Evolutionary conservation across 2,888 invertebrate species (phyloP).

Genomic region (Coecobrya sp.): DNA sequence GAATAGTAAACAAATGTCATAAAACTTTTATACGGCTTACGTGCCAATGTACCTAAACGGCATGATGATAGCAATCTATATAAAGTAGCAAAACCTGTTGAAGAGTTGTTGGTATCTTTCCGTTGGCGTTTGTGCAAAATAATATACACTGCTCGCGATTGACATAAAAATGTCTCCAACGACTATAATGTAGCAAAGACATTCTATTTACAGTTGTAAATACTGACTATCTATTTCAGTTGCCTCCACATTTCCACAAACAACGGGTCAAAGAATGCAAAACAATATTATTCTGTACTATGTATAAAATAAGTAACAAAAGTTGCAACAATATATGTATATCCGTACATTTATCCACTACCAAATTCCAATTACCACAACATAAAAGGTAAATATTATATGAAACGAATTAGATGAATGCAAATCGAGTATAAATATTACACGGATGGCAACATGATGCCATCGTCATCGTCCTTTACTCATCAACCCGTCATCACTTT

Average conservation of each 20-base stretch:
- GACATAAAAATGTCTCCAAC: constrained; percentile 19
- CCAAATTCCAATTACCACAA: constrained; percentile 5
- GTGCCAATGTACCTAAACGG: neutral
- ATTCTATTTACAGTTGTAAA: neutral
- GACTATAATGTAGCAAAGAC: neutral
- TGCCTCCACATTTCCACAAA: neutral
- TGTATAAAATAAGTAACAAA: neutral
- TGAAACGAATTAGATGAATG: neutral
- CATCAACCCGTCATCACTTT: neutral
- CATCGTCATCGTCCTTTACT: constrained; percentile 8
- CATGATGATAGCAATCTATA: neutral
- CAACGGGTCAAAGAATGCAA: neutral
- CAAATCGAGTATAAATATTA: neutral
- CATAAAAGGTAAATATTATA: neutral
- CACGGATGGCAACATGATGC: neutral
- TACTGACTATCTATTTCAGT: neutral
- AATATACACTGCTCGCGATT: neutral
- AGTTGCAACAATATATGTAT: neutral
- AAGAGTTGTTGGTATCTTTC: constrained; percentile 40
- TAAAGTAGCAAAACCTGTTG: constrained; percentile 49
- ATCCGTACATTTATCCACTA: no score
- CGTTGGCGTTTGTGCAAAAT: neutral
- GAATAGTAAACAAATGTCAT: neutral
- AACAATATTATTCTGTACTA: neutral
- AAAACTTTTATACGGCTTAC: neutral